These are phyloP conservation scores for Phenganax subtilis DNA, from an alignment of 92 coral and sea anemone species.

Conservation along the genomic window DNA sequence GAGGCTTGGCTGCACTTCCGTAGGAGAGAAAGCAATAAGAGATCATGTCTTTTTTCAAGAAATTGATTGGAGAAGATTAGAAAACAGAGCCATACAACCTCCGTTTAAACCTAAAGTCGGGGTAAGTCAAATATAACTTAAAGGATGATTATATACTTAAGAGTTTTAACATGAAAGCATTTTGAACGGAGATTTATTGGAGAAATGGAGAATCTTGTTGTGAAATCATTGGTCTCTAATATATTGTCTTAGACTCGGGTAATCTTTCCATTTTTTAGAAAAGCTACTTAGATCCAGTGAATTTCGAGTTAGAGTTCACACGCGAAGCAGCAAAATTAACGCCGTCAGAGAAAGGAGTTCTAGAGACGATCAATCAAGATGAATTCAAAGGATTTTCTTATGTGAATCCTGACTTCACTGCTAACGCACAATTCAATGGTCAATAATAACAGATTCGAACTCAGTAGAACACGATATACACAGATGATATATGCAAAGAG, in stretches of 20 bases:
- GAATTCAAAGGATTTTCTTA: constrained; percentile 90
- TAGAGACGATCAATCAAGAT: constrained; percentile 79
- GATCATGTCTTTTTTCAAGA: constrained; percentile 86
- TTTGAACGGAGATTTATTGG: not conserved
- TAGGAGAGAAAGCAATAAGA: constrained; percentile 76
- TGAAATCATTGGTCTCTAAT: not conserved
- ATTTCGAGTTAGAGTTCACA: constrained; percentile 96
- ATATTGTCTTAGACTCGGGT: not conserved
- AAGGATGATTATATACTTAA: not conserved
- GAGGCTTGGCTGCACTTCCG: constrained; percentile 84
- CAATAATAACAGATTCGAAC: not conserved
- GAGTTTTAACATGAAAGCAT: not conserved
- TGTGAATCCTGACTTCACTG: constrained; percentile 74
- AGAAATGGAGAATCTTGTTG: too few relatives aligned
- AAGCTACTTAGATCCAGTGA: constrained; percentile 83
- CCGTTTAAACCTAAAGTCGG: constrained; percentile 88
- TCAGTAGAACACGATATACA: too few relatives aligned
- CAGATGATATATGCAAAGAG: too few relatives aligned
- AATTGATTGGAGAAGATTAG: constrained; percentile 81
- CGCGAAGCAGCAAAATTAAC: constrained; percentile 78
- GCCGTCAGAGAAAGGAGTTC: constrained; percentile 74
- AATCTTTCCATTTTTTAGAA: constrained; percentile 53
- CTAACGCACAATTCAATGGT: constrained; percentile 12
- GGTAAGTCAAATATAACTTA: constrained; percentile 53
- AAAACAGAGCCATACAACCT: constrained; percentile 63